Evolutionary conservation across 2,113 vertebrate species (phyloP).

Genomic region (Bubo scandiacus): DNA sequence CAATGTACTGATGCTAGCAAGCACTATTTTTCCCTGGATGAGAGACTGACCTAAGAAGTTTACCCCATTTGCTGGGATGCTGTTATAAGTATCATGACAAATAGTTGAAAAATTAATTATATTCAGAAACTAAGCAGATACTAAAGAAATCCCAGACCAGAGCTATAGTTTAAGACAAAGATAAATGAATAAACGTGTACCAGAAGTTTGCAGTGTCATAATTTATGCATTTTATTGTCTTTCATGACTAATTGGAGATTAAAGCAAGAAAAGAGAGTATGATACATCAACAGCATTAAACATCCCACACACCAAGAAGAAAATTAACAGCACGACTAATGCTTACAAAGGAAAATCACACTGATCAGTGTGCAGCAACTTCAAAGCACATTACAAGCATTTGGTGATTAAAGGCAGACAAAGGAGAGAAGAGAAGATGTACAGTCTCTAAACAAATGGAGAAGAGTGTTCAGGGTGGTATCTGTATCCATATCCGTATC

Average conservation of each 20-base stretch:
- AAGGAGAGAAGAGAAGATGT: background rate
- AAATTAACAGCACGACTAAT: background rate
- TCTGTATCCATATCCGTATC: background rate
- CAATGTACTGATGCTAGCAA: too few species aligned
- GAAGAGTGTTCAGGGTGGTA: rapidly evolving
- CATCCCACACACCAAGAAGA: background rate
- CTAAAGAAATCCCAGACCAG: background rate
- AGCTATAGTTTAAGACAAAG: background rate
- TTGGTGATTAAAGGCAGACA: background rate
- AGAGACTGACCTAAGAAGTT: background rate
- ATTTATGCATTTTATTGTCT: background rate
- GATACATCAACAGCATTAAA: background rate
- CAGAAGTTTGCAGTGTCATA: background rate
- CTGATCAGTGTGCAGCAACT: background rate
- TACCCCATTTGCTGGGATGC: rapidly evolving
- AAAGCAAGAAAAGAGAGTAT: background rate
- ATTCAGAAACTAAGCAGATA: background rate
- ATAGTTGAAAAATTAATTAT: background rate
- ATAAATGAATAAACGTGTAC: background rate
- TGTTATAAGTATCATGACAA: background rate
- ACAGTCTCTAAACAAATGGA: background rate
- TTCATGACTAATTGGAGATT: background rate
- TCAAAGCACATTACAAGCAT: background rate
- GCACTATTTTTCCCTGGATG: rapidly evolving
- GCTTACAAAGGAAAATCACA: background rate